Evolutionary conservation across 2,113 vertebrate genomes (phyloP).

Genomic region (Charadrius vociferus): DNA sequence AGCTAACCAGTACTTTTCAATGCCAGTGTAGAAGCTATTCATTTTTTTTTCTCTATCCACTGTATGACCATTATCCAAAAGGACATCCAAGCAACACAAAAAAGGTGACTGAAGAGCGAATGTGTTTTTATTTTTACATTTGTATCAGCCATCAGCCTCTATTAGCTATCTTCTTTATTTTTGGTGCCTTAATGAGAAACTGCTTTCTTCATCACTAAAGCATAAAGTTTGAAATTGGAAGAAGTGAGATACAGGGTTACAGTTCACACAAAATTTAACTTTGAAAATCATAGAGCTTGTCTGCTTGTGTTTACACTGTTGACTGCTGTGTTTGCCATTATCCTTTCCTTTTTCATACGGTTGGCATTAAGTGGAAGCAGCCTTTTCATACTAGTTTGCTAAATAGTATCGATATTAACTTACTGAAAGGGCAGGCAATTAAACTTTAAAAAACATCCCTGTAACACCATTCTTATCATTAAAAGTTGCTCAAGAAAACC

Average conservation of each 20-base stretch:
- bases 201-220: not conserved
- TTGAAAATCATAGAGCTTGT: not conserved
- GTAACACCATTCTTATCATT: not conserved
- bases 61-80: not conserved
- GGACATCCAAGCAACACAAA: not conserved
- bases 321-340: not conserved
- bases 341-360: not conserved
- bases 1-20: not conserved
- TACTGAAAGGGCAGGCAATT: not conserved
- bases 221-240: not conserved
- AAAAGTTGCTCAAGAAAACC: not conserved
- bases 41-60: not conserved
- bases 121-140: not conserved
- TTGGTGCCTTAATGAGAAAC: not conserved
- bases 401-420: not conserved
- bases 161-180: not conserved
- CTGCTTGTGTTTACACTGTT: not conserved
- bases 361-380: not conserved
- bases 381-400: not conserved
- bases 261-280: not conserved
- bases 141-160: fast-evolving
- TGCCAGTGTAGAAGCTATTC: not conserved
- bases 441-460: not conserved
- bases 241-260: not conserved
- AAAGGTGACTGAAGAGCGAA: not conserved